Conservation (phyloP, 2,888 invertebrate genomes). For the Heteromurus nitidus region DNA sequence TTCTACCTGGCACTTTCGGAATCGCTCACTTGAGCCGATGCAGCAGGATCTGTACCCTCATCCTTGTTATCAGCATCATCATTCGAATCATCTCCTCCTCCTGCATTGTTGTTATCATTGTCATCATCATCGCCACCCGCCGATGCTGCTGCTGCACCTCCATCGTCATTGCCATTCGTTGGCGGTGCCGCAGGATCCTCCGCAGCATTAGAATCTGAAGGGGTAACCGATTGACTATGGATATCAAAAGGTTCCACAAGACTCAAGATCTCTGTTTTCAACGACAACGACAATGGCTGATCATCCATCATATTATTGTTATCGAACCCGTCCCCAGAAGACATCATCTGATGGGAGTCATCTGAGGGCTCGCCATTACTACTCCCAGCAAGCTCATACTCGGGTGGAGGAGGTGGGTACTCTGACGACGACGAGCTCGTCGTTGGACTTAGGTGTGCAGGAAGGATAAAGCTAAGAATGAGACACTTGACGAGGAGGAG, state of each 20-base stretch:
- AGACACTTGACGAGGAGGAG: conserved; percentile 47
- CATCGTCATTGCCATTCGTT: neutral
- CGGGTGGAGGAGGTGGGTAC: conserved; percentile 32
- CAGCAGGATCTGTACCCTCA: conserved; percentile 10
- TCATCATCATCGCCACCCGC: conserved; percentile 22
- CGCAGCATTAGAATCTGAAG: conserved; percentile 12
- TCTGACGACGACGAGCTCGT: conserved; percentile 37
- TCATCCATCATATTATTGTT: conserved; percentile 63
- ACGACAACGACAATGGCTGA: conserved; percentile 57
- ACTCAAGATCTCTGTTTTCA: conserved; percentile 57
- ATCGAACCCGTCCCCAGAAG: conserved; percentile 60
- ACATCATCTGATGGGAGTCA: conserved; percentile 41
- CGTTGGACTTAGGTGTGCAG: conserved; percentile 48
- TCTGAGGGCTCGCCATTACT: conserved; percentile 22
- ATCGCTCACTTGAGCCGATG: neutral
- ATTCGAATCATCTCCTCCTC: conserved; percentile 13
- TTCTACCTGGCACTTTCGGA: neutral
- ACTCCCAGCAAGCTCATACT: conserved; percentile 24
- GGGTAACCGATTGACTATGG: conserved; percentile 52
- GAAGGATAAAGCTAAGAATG: conserved; percentile 47
- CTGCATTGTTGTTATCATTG: conserved; percentile 16
- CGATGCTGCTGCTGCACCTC: neutral
- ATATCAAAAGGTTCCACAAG: conserved; percentile 63
- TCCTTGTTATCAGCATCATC: conserved; percentile 12
- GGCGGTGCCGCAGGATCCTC: conserved; percentile 15